Percentiles rank a stretch among this genome's conserved stretches.
phyloP scores from a whole-genome alignment of 2,888 invertebrate genomes.

The Drosophila mercatorum region DNA sequence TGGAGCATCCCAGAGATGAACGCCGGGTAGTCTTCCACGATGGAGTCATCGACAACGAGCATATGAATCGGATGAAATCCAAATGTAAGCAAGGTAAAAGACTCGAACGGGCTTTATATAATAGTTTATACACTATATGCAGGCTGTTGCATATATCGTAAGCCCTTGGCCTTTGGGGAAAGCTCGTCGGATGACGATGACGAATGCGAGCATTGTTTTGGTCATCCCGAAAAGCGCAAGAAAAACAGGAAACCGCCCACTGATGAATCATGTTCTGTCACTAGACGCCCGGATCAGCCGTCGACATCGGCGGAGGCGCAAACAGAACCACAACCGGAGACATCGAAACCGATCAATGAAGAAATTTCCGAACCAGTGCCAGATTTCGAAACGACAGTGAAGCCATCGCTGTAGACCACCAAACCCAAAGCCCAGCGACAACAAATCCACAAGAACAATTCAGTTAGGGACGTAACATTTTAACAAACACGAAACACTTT shows the following conservation, averaged over 20 bases:
- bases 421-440: background rate
- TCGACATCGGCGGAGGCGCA: constrained; percentile 53
- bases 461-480: constrained; percentile 24
- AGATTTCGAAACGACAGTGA: constrained; percentile 31
- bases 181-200: constrained; percentile 93
- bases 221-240: constrained; percentile 89
- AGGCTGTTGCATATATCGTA: constrained; percentile 98
- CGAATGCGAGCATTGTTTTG: constrained; percentile 94
- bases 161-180: constrained; percentile 94
- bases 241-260: constrained; percentile 74
- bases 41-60: constrained; percentile 97
- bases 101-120: too few species aligned
- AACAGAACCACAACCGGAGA: background rate
- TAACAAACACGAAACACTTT: constrained; percentile 49
- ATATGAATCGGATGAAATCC: constrained; percentile 97
- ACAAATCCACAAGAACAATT: background rate
- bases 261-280: constrained; percentile 23
- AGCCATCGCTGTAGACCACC: constrained; percentile 27
- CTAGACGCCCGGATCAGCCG: constrained; percentile 39
- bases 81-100: constrained; percentile 90
- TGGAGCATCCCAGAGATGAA: constrained; percentile 89
- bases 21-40: constrained; percentile 96
- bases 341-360: background rate
- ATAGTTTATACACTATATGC: background rate
- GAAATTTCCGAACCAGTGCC: background rate